A percentile compares a stretch with the other conserved stretches of the same genome.
phyloP scores from a whole-genome alignment of 2,797 vertebrate genomes.

The Paguma larvata region DNA sequence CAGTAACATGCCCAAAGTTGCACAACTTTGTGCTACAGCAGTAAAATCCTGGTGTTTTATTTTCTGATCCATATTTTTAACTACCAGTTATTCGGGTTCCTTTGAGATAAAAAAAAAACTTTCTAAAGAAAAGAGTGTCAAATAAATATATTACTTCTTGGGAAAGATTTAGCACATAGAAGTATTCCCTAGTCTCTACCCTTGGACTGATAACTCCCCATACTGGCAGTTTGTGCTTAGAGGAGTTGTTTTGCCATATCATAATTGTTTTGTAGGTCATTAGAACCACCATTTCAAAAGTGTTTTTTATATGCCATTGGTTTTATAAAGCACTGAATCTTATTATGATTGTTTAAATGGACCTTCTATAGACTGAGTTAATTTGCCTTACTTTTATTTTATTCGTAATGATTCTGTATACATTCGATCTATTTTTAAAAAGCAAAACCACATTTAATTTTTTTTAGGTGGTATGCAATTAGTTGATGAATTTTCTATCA shows the following conservation, averaged over 20 bases:
- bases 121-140: not conserved
- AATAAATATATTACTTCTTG: not conserved
- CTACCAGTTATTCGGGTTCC: not conserved
- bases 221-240: not conserved
- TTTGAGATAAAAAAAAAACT: constrained; percentile 29
- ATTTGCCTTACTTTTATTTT: constrained; percentile 49
- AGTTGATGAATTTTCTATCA: constrained; percentile 62
- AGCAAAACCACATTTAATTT: constrained; percentile 28
- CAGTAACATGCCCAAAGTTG: not conserved
- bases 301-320: not conserved
- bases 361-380: not conserved
- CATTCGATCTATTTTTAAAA: constrained; percentile 23
- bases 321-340: not conserved
- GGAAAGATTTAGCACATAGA: not conserved
- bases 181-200: not conserved
- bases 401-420: constrained; percentile 10
- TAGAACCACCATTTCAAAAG: not conserved
- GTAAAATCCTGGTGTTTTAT: not conserved
- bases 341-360: constrained; percentile 15
- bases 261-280: not conserved
- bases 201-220: not conserved
- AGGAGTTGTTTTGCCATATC: not conserved
- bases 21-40: not conserved
- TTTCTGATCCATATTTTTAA: constrained; percentile 2
- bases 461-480: constrained; percentile 58